Evolutionary conservation across 2,888 invertebrate species (phyloP), one percentile per base, ranked within the genome.

Genomic region (Hydriomena furcata): DNA sequence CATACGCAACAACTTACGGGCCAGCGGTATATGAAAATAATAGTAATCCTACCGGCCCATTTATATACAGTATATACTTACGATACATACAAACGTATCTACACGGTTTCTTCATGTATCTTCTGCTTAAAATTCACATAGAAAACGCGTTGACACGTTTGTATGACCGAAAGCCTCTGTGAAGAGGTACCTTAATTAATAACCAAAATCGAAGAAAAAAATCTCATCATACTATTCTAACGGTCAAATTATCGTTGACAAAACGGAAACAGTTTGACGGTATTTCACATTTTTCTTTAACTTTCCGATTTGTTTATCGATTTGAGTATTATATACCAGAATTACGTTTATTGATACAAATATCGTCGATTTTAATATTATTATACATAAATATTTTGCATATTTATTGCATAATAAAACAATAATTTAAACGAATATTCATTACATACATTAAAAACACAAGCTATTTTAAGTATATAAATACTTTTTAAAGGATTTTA

Each of bases 11-110:
- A 8, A n/a, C n/a, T n/a, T 12, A 17, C 62, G 68, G 73, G 68
- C 70, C 74, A 62, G 64, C 71, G 68, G 61, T 69, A 66, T 50
- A 46, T 60, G 71, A 72, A 71, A 68, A 73, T 63, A 65, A 69
- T 70, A 65, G 63, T 42, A 53, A 62, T 68, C 57, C 2, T 5
- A 11, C 28, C 10, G 28, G 12, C 28, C 28, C 12, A 17, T 3
- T 11, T 28, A 10, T 10, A 10, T 28, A 17, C 10, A 7, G 11
- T n/a, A n/a, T n/a, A n/a, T n/a, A n/a, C n/a, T n/a, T 30, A 10
- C 11, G 28, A 30, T 11, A 30, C 28, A 30, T 30, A 30, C 28
- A 12, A 30, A 30, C 11, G 10, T 30, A 30, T 12, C 11, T 30
- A 10, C 28, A 17, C 2, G 17, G 17, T 17, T n/a, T n/a, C n/a